Evolutionary conservation across 2,888 invertebrate species (phyloP), one percentile per base, ranked within the genome.

Genomic region (Notodonta dromedarius): DNA sequence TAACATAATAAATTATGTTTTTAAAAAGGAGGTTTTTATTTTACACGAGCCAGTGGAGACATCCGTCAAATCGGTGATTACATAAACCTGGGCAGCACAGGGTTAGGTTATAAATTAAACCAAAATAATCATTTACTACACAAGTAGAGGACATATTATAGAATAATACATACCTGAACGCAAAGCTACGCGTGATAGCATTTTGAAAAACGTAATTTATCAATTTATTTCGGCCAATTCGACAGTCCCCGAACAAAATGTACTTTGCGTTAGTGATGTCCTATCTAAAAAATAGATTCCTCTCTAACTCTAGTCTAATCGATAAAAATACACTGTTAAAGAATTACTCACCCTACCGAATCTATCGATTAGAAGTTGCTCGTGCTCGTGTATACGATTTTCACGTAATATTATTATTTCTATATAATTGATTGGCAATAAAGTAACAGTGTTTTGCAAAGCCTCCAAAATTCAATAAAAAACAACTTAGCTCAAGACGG

Each of bases 171-270:
- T 94, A 96, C 96, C 95, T 94, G 95, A 94, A 87, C 95, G 94
- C 88, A 95, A 93, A 88, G 95, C 94, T 86, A 95, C 94, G 82
- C 96, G 95, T 77, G 96, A 96, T 85, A 96, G 90, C 96, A 96
- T 96, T 93, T 94, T 95, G 76, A 72, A 69, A 74, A 71, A 74
- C 74, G 74, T 76, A 85, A 83, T 83, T 82, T 44, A 82, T 65
- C 57, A 76, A 75, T 71, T 74, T 74, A 81, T 70, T 81, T 78
- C 58, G 69, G 62, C 80, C 82, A 83, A 83, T 80, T 79, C 87
- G 83, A 87, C 88, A 87, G 83, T 70, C 85, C 81, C 73, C 69
- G 63, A 63, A 48, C 67, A 80, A 83, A 86, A 84, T 78, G 76
- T 84, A 86, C 87, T 86, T 87, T 83, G 83, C 85, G 85, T 75